These are phyloP conservation scores for Atta texana DNA, from an alignment of 1,140 invertebrate genomes.

Conservation along the genomic window DNA sequence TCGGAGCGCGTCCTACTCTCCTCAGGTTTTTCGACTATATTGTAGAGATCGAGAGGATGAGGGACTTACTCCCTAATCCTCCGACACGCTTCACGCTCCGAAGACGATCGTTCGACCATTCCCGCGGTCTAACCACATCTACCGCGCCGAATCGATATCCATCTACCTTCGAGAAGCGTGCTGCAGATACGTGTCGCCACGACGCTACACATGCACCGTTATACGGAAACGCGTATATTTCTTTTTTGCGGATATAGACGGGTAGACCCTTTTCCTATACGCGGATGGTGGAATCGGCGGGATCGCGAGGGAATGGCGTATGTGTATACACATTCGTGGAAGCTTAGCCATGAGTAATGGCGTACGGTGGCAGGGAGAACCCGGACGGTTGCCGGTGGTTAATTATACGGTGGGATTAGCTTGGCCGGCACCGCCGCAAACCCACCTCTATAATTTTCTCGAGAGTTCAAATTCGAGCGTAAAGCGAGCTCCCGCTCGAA, in stretches of 20 bases:
- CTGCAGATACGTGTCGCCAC: slow-evolving; percentile 32
- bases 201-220: not conserved
- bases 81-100: slow-evolving; percentile 42
- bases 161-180: slow-evolving; percentile 27
- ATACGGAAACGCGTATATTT: slow-evolving; percentile 26
- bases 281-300: slow-evolving; percentile 26
- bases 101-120: slow-evolving; percentile 43
- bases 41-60: not conserved
- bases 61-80: not conserved
- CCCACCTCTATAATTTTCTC: slow-evolving; percentile 84
- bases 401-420: slow-evolving; percentile 85
- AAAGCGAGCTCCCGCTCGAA: slow-evolving; percentile 75
- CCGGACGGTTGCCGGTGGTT: slow-evolving; percentile 80
- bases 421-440: slow-evolving; percentile 77
- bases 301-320: slow-evolving; percentile 47
- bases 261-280: not conserved
- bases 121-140: slow-evolving; percentile 24
- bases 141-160: slow-evolving; percentile 45
- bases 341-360: slow-evolving; percentile 82
- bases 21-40: slow-evolving; percentile 40
- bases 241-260: slow-evolving; percentile 54
- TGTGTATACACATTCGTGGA: slow-evolving; percentile 70
- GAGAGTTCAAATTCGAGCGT: slow-evolving; percentile 82
- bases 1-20: not conserved
- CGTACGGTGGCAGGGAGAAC: slow-evolving; percentile 67